Evolutionary conservation across 2,888 invertebrate species (phyloP), one percentile per base, ranked within the genome.

Genomic region (Steinernema carpocapsae): DNA sequence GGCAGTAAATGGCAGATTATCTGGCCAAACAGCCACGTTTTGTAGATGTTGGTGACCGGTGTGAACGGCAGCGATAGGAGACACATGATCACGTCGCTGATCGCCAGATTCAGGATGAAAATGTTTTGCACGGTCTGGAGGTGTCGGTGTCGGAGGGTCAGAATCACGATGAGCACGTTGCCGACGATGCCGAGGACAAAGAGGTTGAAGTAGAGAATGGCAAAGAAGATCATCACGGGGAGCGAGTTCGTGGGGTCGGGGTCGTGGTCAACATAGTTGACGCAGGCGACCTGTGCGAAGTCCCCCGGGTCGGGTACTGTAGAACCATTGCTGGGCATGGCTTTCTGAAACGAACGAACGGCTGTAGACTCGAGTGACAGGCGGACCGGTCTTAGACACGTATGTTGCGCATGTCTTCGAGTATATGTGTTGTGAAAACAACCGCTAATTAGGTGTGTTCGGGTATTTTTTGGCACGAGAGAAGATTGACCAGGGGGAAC

Each of bases 31-130:
- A 93, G 92, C 97, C 97, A 97, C 59, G 92, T 91, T 72, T 89
- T 93, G 82, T 94, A 91, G 87, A 96, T 95, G 0, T 94, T 93
- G 88, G 96, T 95, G 0, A 96, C 90, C 0, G 97, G 96, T 0
- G 97, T 97, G 87, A 97, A 95, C 0, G 97, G 97, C 72, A 97
- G 94, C 2, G 95, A 94, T 76, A 97, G 91, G 12, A 94, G 91
- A 88, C 96, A 96, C 80, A 97, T 91, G 56, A 97, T 90, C 71
- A 97, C 94, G 88, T 97, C 97, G 17, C 95, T 94, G 42, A 96
- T 90, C 0, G 97, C 97, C 84, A 97, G 90, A 88, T 97, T 97
- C 56, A 94, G 93, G 87, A 97, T 97, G 89, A 97, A 97, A 72
- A 95, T 91, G 88, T 97, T 97, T 59, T 84, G 82, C 43, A 83